Base-by-base conservation (phyloP, 2,113 vertebrate genomes). In the Antigone vipio region DNA sequence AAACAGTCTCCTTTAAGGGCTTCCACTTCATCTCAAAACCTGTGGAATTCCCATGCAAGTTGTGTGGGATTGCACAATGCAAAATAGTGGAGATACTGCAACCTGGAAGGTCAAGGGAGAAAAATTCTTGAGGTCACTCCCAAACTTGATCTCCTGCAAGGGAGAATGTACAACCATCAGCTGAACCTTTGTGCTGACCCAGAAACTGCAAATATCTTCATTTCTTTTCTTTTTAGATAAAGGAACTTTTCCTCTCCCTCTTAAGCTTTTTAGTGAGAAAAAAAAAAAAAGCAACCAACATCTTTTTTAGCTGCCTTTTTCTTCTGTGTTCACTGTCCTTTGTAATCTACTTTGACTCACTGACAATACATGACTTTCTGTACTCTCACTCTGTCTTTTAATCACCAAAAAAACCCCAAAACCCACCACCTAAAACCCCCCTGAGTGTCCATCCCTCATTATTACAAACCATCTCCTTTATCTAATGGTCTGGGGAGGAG, bases 211-310 rank as follows among this genome's bases (percentile, higher is more conserved):
- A 85, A 88, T 81, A 47, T 78, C 84, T 94, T 97, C 58, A 97
- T 97, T 97, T 92, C 77, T 97, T 97, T 91, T 97, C 75, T 91
- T 96, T 96, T 96, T 64, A 97, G 90, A 97, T 96, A 92, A 97
- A 98, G 94, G 94, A 84, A 88, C 18, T 92, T 97, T 95, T 92
- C 62, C 66, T 91, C 80, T 88, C 82, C 49, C 66, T 96, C 92
- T 88, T 96, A 97, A 94, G 93, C 77, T 89, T 89, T 93, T 97
- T 95, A 96, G 86, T 77, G 80, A 63, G n/a, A 3, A 6, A 59
- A 47, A 50, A 76, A 44, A 72, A 45, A 44, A 75, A 45, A 42
- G 21, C 55, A 68, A 66, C 66, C 53, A 92, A 59, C 73, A 81
- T 88, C 82, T 95, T 96, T 96, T 92, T 95, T 75, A 95, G 81